Evolutionary conservation across 2,888 invertebrate species (phyloP), one percentile per base, ranked within the genome.

Genomic region (Ectemnius lituratus): DNA sequence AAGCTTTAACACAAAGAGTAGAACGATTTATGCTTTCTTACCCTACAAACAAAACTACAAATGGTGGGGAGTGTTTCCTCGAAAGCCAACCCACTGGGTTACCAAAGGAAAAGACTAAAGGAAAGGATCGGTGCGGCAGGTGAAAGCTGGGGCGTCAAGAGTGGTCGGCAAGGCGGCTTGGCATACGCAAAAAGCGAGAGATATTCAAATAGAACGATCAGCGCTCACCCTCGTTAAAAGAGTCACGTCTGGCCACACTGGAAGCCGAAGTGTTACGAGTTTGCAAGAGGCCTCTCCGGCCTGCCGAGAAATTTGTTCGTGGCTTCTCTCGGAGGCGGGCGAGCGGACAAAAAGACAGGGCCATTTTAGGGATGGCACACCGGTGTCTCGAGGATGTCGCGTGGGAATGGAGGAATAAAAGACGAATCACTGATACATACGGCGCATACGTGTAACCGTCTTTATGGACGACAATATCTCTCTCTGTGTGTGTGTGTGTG

Each of bases 401-500:
- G 49, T 52, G 73, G 74, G 73, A 76, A 79, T 65, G 58, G 66
- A 63, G 27, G 65, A n/a, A 63, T 52, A 8, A 52, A 49, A 63
- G 58, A 62, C 66, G 47, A 18, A 67, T 68, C 67, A 46, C 56
- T 73, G 76, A 76, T 67, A 68, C 37, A 37, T 71, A 68, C 63
- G 73, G 68, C 77, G 66, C 75, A 37, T 37, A 37, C 37, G 2
- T 11, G 37, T 37, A 37, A 37, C 65, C 74, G 71, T 72, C 45
- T 65, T 61, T 47, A 67, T 63, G 63, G 73, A 60, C 57, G 66
- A 49, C 27, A 57, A 18, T 46, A 62, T 11, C 58, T 37, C 6
- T 37, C 58, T 37, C 6, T 37, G 2, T 37, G 37, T 8, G 37
- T 11, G 37, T 11, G 0, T 11, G 37, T 37, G 37, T 37, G 1